Conservation (phyloP, 2,113 vertebrate genomes). For the Dissostichus mawsoni region DNA sequence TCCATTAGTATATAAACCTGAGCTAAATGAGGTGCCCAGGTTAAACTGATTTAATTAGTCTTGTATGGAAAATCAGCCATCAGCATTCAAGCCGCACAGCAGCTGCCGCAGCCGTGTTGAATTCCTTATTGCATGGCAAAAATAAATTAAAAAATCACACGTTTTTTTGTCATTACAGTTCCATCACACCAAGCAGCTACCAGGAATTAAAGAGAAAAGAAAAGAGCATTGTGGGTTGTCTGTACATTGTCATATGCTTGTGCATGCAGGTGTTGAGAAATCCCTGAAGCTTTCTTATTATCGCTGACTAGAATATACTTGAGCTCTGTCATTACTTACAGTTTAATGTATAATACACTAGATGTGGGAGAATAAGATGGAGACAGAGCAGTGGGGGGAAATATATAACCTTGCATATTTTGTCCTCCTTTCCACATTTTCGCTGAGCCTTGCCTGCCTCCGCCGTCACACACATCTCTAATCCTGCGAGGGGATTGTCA, state of each 20-base stretch:
- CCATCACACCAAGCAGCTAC: slow-evolving; percentile 14
- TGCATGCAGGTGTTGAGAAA: slow-evolving; percentile 49
- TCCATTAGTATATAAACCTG: not conserved
- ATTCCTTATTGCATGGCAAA: not conserved
- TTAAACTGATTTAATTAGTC: not conserved
- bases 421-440: slow-evolving; percentile 42
- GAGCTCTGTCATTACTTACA: slow-evolving; percentile 72
- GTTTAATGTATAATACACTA: slow-evolving; percentile 69
- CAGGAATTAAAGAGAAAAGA: slow-evolving; percentile 6
- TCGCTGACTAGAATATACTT: slow-evolving; percentile 67
- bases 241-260: slow-evolving; percentile 46
- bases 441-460: slow-evolving; percentile 41
- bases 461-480: slow-evolving; percentile 65
- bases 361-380: slow-evolving; percentile 23
- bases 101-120: not conserved
- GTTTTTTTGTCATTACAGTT: slow-evolving; percentile 4
- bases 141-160: not conserved
- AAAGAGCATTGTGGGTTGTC: slow-evolving; percentile 36
- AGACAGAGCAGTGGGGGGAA: slow-evolving; percentile 4
- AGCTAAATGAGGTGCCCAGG: not conserved
- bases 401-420: slow-evolving; percentile 62
- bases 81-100: slow-evolving; percentile 12
- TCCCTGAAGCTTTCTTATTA: slow-evolving; percentile 64
- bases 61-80: not conserved
- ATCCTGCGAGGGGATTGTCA: slow-evolving; percentile 73